Percentiles rank a stretch among this genome's conserved stretches.
These are phyloP conservation scores for Antechinus flavipes DNA, from an alignment of 2,113 vertebrate species.

Conservation along the genomic window DNA sequence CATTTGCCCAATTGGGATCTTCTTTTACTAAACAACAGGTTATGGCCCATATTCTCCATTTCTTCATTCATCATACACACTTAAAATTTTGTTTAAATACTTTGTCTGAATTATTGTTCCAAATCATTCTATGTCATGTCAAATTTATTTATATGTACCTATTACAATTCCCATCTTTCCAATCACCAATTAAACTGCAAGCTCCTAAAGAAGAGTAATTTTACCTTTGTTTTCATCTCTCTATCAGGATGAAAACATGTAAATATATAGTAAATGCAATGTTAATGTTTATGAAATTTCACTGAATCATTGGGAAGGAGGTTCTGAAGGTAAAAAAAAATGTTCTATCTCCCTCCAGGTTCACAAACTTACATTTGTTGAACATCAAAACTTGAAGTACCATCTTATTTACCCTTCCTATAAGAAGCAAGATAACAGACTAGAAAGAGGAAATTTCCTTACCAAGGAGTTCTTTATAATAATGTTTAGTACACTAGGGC, in stretches of 20 bases:
- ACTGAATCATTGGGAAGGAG: background rate
- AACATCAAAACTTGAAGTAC: background rate
- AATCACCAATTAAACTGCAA: background rate
- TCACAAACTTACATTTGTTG: background rate
- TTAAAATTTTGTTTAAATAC: background rate
- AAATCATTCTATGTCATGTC: background rate
- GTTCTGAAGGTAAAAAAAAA: background rate
- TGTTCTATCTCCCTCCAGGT: background rate
- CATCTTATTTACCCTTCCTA: background rate
- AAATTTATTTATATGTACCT: background rate
- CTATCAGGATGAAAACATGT: background rate
- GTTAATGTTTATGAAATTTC: background rate
- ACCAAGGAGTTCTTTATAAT: background rate
- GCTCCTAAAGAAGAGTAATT: background rate
- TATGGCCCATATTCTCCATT: background rate
- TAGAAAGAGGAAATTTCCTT: background rate
- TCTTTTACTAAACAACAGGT: background rate
- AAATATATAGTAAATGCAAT: background rate
- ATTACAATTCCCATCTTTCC: background rate
- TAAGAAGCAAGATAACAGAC: background rate
- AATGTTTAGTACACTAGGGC: conserved; percentile 13
- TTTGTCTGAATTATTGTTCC: background rate
- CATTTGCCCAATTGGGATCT: background rate
- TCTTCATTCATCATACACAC: background rate
- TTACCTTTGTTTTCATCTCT: background rate